Percentiles rank a stretch among this genome's conserved stretches.
Conservation (phyloP, 1,140 invertebrate species). For the Atopsyche davidsoni region DNA sequence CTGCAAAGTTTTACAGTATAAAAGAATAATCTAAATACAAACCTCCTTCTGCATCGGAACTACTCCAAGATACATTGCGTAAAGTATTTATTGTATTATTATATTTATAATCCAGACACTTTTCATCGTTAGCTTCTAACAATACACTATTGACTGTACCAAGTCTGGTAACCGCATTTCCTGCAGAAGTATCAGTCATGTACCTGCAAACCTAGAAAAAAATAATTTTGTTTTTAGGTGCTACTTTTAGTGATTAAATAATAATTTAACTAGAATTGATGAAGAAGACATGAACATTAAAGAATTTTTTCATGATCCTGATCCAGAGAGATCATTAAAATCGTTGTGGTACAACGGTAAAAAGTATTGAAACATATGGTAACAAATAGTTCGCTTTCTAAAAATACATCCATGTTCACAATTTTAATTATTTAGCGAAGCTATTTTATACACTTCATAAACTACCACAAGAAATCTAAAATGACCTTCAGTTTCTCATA, state of each 20-base stretch:
- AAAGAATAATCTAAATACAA: conserved; percentile 26
- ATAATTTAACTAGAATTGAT: too few relatives aligned
- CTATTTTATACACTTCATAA: too few relatives aligned
- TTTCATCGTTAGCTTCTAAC: conserved; percentile 60
- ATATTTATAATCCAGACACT: conserved; percentile 81
- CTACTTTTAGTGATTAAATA: background rate
- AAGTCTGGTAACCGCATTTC: conserved; percentile 61
- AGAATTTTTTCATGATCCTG: too few relatives aligned
- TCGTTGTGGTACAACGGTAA: too few relatives aligned
- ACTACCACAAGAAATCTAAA: too few relatives aligned
- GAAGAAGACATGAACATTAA: too few relatives aligned
- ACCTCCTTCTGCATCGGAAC: conserved; percentile 56
- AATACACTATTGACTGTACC: conserved; percentile 68
- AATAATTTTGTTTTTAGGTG: conserved; percentile 16
- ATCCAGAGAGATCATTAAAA: too few relatives aligned
- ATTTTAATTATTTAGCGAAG: too few relatives aligned
- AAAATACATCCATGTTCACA: too few relatives aligned
- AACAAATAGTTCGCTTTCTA: too few relatives aligned
- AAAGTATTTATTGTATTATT: conserved; percentile 69
- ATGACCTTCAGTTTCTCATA: background rate
- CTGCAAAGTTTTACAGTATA: conserved; percentile 4
- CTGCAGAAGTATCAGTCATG: conserved; percentile 58
- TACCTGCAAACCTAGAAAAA: conserved; percentile 58
- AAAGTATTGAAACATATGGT: too few relatives aligned
- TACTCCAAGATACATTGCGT: conserved; percentile 64